Conservation (phyloP, 1,140 invertebrate genomes). For the Hyphantria cunea region DNA sequence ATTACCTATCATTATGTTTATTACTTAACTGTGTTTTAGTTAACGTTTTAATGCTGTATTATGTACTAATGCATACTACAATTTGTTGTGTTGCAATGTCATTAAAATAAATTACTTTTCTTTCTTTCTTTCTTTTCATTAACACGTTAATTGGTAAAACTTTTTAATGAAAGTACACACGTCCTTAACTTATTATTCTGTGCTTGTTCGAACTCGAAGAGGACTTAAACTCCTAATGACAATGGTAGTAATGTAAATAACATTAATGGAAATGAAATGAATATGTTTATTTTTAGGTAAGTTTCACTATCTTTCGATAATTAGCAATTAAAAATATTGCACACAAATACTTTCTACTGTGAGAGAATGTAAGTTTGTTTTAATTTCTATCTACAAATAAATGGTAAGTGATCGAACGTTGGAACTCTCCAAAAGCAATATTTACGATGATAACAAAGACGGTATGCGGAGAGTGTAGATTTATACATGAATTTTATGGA, state of each 20-base stretch:
- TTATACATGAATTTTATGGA: neutral
- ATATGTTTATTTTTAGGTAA: constrained; percentile 3
- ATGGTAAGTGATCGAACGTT: constrained; percentile 46
- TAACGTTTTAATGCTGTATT: no score
- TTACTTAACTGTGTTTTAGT: no score
- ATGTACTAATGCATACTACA: no score
- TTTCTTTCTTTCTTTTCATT: no score
- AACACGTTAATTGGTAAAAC: neutral
- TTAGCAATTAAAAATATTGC: constrained; percentile 51
- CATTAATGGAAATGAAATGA: constrained; percentile 17
- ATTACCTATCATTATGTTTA: no score
- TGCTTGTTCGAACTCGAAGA: neutral
- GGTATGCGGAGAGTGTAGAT: neutral
- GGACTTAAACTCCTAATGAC: constrained; percentile 7
- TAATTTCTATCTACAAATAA: constrained; percentile 67
- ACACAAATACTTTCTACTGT: constrained; percentile 55
- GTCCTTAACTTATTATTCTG: neutral
- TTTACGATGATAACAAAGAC: constrained; percentile 35
- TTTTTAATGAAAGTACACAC: neutral
- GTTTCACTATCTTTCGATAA: constrained; percentile 1
- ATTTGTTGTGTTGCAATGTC: no score
- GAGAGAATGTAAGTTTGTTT: constrained; percentile 45
- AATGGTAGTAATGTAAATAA: neutral
- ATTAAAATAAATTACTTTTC: no score
- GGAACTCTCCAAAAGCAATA: constrained; percentile 48